Evolutionary conservation across 2,888 invertebrate genomes (phyloP).

Genomic region (Lasioglossum morio): DNA sequence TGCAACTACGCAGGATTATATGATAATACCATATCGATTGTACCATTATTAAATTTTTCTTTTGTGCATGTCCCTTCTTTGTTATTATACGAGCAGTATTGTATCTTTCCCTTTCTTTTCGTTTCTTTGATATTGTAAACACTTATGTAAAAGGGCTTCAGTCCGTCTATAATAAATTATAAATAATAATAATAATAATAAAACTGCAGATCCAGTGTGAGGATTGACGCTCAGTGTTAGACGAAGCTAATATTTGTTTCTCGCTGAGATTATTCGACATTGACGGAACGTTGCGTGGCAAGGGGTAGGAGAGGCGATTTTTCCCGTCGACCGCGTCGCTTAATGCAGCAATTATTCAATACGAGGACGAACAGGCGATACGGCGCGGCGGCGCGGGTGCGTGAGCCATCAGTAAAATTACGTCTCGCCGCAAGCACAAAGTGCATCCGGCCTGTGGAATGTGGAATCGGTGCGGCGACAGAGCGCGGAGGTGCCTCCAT

Average conservation of each 20-base stretch:
- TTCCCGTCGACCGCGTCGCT: background rate
- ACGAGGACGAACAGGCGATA: background rate
- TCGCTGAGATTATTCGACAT: background rate
- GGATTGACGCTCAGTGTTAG: background rate
- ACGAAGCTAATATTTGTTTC: background rate
- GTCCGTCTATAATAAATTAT: too few relatives aligned
- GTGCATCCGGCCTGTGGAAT: slow-evolving; percentile 41
- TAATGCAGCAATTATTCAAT: slow-evolving; percentile 1
- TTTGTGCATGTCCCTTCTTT: too few relatives aligned
- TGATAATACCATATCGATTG: too few relatives aligned
- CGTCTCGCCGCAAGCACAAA: slow-evolving; percentile 16
- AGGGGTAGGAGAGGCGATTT: background rate
- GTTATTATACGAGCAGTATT: too few relatives aligned
- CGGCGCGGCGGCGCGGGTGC: background rate
- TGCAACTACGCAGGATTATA: too few relatives aligned
- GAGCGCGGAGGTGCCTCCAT: slow-evolving; percentile 5
- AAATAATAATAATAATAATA: too few relatives aligned
- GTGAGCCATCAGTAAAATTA: slow-evolving; percentile 28
- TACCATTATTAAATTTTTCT: too few relatives aligned
- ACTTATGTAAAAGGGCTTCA: too few relatives aligned
- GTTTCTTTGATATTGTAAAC: too few relatives aligned
- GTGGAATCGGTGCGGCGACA: background rate
- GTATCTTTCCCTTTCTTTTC: too few relatives aligned
- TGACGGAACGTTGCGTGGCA: background rate
- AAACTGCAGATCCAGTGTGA: background rate